phyloP scores from a whole-genome alignment of 2,797 vertebrate species.

The Microhierax caerulescens region DNA sequence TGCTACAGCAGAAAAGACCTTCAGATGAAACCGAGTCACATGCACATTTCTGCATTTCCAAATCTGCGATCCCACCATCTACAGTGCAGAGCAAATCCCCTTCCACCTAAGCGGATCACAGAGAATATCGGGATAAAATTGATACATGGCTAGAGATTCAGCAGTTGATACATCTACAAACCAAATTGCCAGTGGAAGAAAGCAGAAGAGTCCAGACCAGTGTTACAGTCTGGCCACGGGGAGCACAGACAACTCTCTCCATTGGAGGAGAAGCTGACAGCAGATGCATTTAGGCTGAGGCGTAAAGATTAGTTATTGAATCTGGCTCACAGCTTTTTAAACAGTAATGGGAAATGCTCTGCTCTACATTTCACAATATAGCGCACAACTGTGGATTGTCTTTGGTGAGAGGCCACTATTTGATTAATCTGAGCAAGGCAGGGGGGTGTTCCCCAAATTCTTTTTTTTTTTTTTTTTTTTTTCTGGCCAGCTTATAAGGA shows the following conservation, averaged over 20 bases:
- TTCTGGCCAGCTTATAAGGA: background rate
- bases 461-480: background rate
- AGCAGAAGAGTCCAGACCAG: background rate
- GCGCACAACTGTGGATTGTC: background rate
- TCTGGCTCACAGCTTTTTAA: background rate
- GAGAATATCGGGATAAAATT: background rate
- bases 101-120: background rate
- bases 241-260: background rate
- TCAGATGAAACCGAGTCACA: background rate
- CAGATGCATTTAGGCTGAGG: background rate
- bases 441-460: fast-evolving
- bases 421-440: background rate
- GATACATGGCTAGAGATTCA: background rate
- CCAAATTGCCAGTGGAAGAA: background rate
- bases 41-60: background rate
- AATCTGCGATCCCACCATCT: background rate
- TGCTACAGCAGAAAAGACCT: background rate
- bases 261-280: background rate
- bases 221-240: background rate
- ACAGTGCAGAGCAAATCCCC: background rate
- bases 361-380: background rate
- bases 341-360: background rate
- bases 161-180: background rate
- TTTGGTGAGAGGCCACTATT: background rate
- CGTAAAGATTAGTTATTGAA: background rate